Evolutionary conservation across 1,140 invertebrate genomes (phyloP).

Genomic region (Dinoponera quadriceps): DNA sequence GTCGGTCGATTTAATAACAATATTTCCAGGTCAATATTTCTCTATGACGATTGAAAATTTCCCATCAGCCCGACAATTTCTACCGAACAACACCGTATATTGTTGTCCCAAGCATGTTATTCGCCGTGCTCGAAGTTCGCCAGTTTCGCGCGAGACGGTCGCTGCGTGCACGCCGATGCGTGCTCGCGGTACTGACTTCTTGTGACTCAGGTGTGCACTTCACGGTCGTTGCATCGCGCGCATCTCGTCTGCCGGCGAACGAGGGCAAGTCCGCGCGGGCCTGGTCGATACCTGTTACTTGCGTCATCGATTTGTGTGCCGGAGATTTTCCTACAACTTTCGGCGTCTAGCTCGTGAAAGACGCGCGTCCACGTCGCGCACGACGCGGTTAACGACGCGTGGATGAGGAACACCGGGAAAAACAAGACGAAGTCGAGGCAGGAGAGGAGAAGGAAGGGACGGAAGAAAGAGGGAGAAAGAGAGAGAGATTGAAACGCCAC

Average conservation of each 20-base stretch:
- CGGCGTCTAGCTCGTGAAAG: constrained; percentile 36
- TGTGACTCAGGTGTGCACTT: constrained; percentile 16
- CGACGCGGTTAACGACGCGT: constrained; percentile 44
- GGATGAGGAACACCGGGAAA: constrained; percentile 34
- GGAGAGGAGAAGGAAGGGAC: neutral
- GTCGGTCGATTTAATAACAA: too few species aligned
- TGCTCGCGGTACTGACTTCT: constrained; percentile 4
- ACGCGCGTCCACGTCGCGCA: neutral
- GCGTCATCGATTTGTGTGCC: constrained; percentile 46
- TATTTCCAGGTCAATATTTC: too few species aligned
- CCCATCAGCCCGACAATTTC: neutral
- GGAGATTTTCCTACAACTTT: constrained; percentile 44
- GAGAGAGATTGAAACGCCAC: constrained; percentile 46
- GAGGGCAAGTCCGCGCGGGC: constrained; percentile 24
- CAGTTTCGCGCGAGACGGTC: constrained; percentile 18
- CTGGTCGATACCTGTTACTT: constrained; percentile 47
- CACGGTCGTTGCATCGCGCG: constrained; percentile 35
- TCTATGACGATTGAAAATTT: neutral
- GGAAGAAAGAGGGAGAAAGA: constrained; percentile 24
- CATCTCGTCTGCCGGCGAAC: constrained; percentile 24
- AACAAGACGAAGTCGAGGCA: neutral
- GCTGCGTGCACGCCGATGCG: constrained; percentile 23
- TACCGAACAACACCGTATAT: constrained; percentile 21
- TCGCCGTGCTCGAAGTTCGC: constrained; percentile 19
- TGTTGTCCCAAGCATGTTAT: neutral